A percentile compares a stretch with the other conserved stretches of the same genome.
Conservation (phyloP, 2,797 vertebrate species). For the Acropternis orthonyx region DNA sequence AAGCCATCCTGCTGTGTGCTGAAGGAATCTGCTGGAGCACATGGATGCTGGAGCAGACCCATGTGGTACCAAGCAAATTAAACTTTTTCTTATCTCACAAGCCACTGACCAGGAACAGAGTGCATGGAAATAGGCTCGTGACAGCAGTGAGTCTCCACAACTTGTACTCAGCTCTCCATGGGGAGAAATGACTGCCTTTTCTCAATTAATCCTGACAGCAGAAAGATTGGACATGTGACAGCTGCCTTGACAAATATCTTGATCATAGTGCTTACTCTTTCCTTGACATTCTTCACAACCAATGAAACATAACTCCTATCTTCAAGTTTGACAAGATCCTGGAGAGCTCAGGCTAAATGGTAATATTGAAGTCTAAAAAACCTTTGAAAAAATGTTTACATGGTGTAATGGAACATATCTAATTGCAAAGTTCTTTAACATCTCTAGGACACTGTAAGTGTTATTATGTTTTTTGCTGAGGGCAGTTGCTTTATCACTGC, state of each 20-base stretch:
- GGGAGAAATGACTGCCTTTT: neutral
- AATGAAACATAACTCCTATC: neutral
- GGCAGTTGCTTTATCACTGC: neutral
- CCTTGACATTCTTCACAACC: neutral
- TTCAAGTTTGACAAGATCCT: neutral
- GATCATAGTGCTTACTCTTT: slow-evolving; percentile 14
- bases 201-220: neutral
- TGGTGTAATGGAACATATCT: neutral
- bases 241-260: slow-evolving; percentile 18
- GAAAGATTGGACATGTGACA: neutral
- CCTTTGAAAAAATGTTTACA: neutral
- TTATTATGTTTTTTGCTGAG: neutral
- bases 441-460: neutral
- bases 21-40: neutral
- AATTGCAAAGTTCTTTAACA: neutral
- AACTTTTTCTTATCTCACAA: neutral
- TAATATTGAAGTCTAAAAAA: neutral
- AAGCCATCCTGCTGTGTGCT: neutral
- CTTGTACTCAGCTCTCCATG: neutral
- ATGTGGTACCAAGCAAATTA: neutral
- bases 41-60: neutral
- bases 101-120: neutral
- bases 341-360: neutral
- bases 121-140: neutral
- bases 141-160: neutral